phyloP scores from a whole-genome alignment of 2,113 vertebrate genomes.

The Triplophysa siluroides region DNA sequence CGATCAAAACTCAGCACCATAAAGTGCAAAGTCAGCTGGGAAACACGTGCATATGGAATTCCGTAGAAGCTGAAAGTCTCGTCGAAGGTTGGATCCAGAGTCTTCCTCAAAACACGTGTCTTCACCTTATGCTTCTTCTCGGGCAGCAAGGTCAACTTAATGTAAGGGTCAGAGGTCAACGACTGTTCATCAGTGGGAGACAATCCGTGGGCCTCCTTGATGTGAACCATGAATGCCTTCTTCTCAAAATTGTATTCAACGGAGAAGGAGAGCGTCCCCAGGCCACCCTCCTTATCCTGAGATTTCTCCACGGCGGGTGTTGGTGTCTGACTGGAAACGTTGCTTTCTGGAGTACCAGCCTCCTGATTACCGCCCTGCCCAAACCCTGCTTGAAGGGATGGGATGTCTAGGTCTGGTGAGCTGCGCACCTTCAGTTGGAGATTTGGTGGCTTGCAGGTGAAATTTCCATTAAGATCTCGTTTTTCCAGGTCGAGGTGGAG shows the following conservation, averaged over 20 bases:
- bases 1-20: slow-evolving; percentile 95
- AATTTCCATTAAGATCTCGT: slow-evolving; percentile 94
- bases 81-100: slow-evolving; percentile 94
- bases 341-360: slow-evolving; percentile 79
- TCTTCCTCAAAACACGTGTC: slow-evolving; percentile 95
- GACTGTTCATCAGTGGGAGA: slow-evolving; percentile 96
- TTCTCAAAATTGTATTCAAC: slow-evolving; percentile 96
- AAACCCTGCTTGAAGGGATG: slow-evolving; percentile 78
- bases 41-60: slow-evolving; percentile 85
- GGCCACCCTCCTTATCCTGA: slow-evolving; percentile 71
- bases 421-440: slow-evolving; percentile 80
- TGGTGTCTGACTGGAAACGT: slow-evolving; percentile 82
- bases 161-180: slow-evolving; percentile 97
- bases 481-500: slow-evolving; percentile 93
- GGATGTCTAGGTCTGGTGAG: slow-evolving; percentile 81
- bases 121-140: slow-evolving; percentile 99
- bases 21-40: slow-evolving; percentile 91
- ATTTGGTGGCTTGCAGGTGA: slow-evolving; percentile 78
- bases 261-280: slow-evolving; percentile 92
- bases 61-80: slow-evolving; percentile 98
- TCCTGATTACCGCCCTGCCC: slow-evolving; percentile 75
- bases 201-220: slow-evolving; percentile 91
- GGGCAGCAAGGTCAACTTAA: slow-evolving; percentile 95
- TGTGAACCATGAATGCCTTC: slow-evolving; percentile 95
- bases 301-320: slow-evolving; percentile 75